These are phyloP conservation scores for Theropithecus gelada DNA, from an alignment of 2,113 vertebrate species.

Conservation along the genomic window DNA sequence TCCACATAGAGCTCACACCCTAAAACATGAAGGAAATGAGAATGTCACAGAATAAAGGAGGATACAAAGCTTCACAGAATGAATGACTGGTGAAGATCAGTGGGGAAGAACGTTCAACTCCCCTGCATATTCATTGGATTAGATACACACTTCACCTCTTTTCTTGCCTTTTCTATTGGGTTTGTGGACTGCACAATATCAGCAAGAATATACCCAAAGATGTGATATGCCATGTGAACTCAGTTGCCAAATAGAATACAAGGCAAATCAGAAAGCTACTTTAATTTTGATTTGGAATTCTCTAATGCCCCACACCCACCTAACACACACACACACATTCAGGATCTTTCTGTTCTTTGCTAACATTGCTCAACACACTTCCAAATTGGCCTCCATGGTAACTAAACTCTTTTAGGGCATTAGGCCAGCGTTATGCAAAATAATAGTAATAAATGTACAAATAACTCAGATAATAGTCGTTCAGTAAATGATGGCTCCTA, in stretches of 20 bases:
- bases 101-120: too few relatives aligned
- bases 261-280: background rate
- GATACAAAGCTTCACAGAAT: background rate
- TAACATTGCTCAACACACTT: background rate
- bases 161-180: background rate
- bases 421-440: background rate
- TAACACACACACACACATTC: background rate
- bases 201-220: background rate
- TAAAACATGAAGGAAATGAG: background rate
- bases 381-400: background rate
- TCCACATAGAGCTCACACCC: background rate
- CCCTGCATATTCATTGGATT: background rate
- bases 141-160: background rate
- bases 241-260: background rate
- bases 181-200: accelerated
- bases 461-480: background rate
- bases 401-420: background rate
- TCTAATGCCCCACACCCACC: background rate
- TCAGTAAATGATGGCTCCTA: background rate
- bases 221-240: background rate
- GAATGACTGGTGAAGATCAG: accelerated
- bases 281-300: background rate
- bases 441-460: background rate
- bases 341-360: background rate
- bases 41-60: background rate